Conservation (phyloP, 2,113 vertebrate genomes). For the Solea senegalensis region DNA sequence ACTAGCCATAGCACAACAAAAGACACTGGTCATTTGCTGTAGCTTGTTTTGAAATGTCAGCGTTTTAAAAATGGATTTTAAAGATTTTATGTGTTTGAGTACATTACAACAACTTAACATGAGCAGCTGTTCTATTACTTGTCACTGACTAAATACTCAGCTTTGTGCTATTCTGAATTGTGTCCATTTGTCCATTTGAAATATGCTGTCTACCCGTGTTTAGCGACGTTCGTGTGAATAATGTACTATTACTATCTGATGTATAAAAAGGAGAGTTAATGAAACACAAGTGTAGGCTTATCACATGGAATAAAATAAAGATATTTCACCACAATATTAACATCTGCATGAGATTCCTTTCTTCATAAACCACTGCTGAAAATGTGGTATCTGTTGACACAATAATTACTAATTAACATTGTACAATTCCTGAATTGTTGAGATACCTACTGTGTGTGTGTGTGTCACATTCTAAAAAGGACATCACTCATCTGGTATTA, state of each 20-base stretch:
- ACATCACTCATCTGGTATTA: conserved; percentile 10
- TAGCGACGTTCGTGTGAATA: conserved; percentile 90
- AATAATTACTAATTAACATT: not conserved
- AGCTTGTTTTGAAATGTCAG: conserved; percentile 68
- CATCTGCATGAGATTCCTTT: not conserved
- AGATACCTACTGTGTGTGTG: not conserved
- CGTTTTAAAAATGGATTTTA: conserved; percentile 57
- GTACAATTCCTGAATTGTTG: not conserved
- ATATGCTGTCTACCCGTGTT: conserved; percentile 91
- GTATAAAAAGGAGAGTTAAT: conserved; percentile 84
- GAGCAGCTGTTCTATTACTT: conserved; percentile 77
- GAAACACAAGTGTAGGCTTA: conserved; percentile 85
- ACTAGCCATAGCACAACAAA: conserved; percentile 69
- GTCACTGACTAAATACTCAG: conserved; percentile 86
- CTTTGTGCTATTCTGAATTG: conserved; percentile 87
- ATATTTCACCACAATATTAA: conserved; percentile 84
- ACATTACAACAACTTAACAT: conserved; percentile 71
- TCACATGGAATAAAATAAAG: conserved; percentile 87
- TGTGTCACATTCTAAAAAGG: not conserved
- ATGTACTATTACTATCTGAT: conserved; percentile 88
- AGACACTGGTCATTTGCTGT: conserved; percentile 66
- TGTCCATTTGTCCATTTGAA: conserved; percentile 83
- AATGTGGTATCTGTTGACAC: not conserved
- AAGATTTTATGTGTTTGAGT: conserved; percentile 58
- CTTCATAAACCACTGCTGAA: not conserved